Evolutionary conservation across 92 coral and sea anemone genomes (phyloP), one percentile per base, ranked within the genome.

Genomic region (Paramuricea clavata): DNA sequence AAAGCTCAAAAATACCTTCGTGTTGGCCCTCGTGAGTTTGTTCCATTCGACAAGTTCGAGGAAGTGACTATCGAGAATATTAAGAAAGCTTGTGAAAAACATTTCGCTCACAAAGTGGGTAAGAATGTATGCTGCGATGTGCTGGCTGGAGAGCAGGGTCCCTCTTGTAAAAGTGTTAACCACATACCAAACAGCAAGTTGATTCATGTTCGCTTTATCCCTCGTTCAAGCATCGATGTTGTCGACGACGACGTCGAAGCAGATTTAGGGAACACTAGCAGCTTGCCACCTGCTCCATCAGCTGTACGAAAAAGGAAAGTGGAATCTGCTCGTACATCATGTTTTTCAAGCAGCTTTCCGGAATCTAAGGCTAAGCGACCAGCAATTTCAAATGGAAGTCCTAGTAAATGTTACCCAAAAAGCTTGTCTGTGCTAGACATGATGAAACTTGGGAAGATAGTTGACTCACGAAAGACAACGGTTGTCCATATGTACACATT

Each of bases 61-160:
- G 81, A 74, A 25, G 36, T 74, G 13, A 74, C 81, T 0, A 12
- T 74, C 23, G 41, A 23, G 4, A 74, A 74, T 19, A 74, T 74
- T 9, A 74, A 74, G 81, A 27, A 10, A 13, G 33, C 81, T 3
- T 74, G 81, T 27, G 23, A 47, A 12, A 74, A 74, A 39, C 62
- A 74, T 74, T 74, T 43, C 34, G 61, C 81, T 47, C 6, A 4
- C 23, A 26, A 39, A 43, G 41, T 74, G 34, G 81, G 81, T 0
- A 47, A 23, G 60, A 74, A 44, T 74, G 27, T 74, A 22, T 47
- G 34, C 19, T 74, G 81, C 31, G 35, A 44, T 74, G 62, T 74
- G 61, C 41, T 74, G 2, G 60, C 81, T 49, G 81, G 81, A n/a
- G 61, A 74, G 17, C 81, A 74, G 15, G 81, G 81, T 9, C 81